A percentile compares a stretch with the other conserved stretches of the same genome.
Conservation (phyloP, 2,797 vertebrate species). For the Eulemur mongoz region DNA sequence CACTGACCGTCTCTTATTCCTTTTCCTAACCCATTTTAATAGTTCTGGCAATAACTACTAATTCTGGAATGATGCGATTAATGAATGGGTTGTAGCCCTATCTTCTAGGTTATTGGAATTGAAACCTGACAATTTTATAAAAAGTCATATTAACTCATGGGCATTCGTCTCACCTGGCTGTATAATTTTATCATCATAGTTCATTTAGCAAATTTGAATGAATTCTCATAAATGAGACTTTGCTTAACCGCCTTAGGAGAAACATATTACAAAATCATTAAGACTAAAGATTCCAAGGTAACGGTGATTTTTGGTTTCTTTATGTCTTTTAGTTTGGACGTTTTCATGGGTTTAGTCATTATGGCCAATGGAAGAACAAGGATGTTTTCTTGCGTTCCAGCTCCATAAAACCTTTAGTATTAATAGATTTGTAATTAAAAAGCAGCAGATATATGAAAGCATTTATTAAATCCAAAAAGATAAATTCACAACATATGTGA, state of each 20-base stretch:
- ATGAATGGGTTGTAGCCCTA: not conserved
- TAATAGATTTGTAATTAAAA: slow-evolving; percentile 35
- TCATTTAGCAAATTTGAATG: slow-evolving; percentile 20
- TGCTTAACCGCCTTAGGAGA: not conserved
- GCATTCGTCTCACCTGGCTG: not conserved
- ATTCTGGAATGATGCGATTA: not conserved
- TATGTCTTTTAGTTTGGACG: not conserved
- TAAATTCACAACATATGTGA: slow-evolving; percentile 64
- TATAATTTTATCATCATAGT: slow-evolving; percentile 8
- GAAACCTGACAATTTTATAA: slow-evolving; percentile 32
- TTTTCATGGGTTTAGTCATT: not conserved
- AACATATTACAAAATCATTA: not conserved
- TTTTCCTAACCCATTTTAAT: not conserved
- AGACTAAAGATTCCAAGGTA: slow-evolving; percentile 22
- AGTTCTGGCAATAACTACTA: not conserved
- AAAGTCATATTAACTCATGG: slow-evolving; percentile 10
- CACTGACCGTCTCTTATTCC: not conserved
- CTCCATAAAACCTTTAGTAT: not conserved
- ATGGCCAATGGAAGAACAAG: not conserved
- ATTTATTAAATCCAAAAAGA: slow-evolving; percentile 76
- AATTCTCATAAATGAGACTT: not conserved
- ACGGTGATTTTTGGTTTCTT: not conserved
- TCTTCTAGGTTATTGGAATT: slow-evolving; percentile 31
- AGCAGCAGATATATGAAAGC: slow-evolving; percentile 60
- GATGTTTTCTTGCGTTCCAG: not conserved